Evolutionary conservation across 2,888 invertebrate genomes (phyloP), one percentile per base, ranked within the genome.

Genomic region (Flexamia atlantica): DNA sequence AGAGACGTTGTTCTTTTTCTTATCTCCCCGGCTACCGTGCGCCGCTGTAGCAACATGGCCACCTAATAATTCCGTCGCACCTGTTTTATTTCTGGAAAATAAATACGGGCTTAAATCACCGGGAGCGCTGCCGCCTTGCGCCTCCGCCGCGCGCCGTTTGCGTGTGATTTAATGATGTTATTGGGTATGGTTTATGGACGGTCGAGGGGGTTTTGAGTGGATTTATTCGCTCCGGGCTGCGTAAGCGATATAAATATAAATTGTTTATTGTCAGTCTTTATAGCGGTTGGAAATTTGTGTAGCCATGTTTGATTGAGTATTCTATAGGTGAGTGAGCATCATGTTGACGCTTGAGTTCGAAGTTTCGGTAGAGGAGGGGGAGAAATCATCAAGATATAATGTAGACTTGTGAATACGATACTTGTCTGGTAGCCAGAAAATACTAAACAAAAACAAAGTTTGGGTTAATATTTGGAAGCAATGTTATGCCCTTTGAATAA

Each of bases 1-100:
- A 50, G 57, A 64, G 7, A 32, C 30, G 23, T 79, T 79, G 79
- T 79, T 79, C 79, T 57, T 79, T 57, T 79, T 79, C 79, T 79
- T 79, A 79, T 79, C 79, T 79, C 79, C 53, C 17, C 79, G 57
- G 57, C 79, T 79, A 79, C 79, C 36, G 79, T 32, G 57, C 79
- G n/a, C 7, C 25, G 76, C 76, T 72, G 76, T 40, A 76, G 50
- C 76, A 76, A 46, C 76, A 50, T 76, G 76, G 76, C 76, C 12
- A 32, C 30, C 79, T 57, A 79, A 79, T 79, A 79, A 72, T 83
- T 83, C 82, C 57, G 40, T 74, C 74, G 17, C 50, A 40, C 80
- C 23, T 60, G 68, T 42, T 72, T 72, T 72, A 72, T 72, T 72
- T 72, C 72, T 40, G 76, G 76, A 46, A 76, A 46, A 79, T 79